Percentiles rank a stretch among this genome's conserved stretches.
These are phyloP conservation scores for Ceratina australensis DNA, from an alignment of 1,140 invertebrate genomes.

Conservation along the genomic window DNA sequence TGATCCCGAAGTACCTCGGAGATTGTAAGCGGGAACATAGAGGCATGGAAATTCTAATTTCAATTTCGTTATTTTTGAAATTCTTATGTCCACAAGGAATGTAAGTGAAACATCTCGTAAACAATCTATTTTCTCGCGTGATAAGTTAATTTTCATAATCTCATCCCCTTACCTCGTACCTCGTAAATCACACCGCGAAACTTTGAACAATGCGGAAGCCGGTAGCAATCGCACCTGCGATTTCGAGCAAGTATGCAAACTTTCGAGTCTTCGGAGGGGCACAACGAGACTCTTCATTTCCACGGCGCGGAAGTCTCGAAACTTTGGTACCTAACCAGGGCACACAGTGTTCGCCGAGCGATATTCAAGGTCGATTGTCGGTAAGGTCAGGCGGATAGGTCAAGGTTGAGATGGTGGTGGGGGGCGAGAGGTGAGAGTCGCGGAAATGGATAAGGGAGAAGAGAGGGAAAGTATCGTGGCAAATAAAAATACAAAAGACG, in stretches of 20 bases:
- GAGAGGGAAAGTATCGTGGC: constrained; percentile 7
- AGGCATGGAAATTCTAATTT: too few species aligned
- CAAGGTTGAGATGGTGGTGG: constrained; percentile 44
- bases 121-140: neutral
- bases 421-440: constrained; percentile 5
- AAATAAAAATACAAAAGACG: constrained; percentile 58
- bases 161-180: neutral
- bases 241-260: constrained; percentile 44
- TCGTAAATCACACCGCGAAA: neutral
- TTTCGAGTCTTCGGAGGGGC: constrained; percentile 49
- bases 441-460: neutral
- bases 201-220: too few species aligned
- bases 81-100: neutral
- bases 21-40: too few species aligned
- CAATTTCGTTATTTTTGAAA: neutral
- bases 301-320: constrained; percentile 52
- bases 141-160: too few species aligned
- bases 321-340: constrained; percentile 59
- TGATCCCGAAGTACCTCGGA: neutral
- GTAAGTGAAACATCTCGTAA: neutral
- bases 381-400: constrained; percentile 59
- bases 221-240: neutral
- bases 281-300: constrained; percentile 62
- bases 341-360: constrained; percentile 39
- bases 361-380: constrained; percentile 60